Evolutionary conservation across 2,113 vertebrate genomes (phyloP).

Genomic region (Anthoscopus minutus): DNA sequence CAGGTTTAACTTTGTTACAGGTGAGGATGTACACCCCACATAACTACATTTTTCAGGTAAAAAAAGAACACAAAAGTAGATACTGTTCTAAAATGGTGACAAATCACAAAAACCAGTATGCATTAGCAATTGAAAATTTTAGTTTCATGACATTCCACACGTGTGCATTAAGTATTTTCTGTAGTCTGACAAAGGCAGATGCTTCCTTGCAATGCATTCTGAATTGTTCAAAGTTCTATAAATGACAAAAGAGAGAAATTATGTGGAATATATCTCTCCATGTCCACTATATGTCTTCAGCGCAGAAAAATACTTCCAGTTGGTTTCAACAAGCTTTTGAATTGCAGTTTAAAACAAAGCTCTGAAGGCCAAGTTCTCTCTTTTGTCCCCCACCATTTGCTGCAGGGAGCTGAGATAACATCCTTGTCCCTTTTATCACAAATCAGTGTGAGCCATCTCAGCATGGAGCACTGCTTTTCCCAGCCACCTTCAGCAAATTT

Average conservation of each 20-base stretch:
- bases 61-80: background rate
- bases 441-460: background rate
- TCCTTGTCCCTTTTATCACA: background rate
- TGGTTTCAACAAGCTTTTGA: background rate
- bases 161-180: background rate
- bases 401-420: rapidly evolving
- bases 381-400: rapidly evolving
- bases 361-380: background rate
- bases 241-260: background rate
- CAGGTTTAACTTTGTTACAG: background rate
- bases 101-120: background rate
- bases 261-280: background rate
- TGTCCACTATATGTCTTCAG: background rate
- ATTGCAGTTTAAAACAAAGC: background rate
- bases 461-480: background rate
- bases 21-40: background rate
- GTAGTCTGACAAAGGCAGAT: background rate
- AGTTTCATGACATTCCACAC: background rate
- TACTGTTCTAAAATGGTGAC: background rate
- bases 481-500: background rate
- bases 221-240: background rate
- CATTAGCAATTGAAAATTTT: background rate
- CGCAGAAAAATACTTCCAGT: background rate
- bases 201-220: background rate
- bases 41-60: background rate